Evolutionary conservation across 2,797 vertebrate species (phyloP).

Genomic region (Moxostoma hubbsi): DNA sequence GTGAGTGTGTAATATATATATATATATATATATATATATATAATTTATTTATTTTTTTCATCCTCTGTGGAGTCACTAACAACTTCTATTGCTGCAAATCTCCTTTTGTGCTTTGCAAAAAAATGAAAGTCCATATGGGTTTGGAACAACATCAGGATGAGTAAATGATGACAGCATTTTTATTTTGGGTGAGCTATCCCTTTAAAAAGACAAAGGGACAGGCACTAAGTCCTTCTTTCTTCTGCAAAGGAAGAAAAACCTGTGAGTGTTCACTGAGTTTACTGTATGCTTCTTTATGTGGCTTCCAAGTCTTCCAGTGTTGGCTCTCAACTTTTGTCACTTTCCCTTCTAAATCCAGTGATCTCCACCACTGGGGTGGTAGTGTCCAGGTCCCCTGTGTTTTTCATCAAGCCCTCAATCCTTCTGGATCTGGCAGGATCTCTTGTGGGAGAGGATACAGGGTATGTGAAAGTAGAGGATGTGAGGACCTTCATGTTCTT

Average conservation of each 20-base stretch:
- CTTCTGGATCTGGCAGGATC: slow-evolving; percentile 68
- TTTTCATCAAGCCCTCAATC: slow-evolving; percentile 75
- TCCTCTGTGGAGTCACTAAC: too few species aligned
- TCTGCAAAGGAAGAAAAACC: neutral
- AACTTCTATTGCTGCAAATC: too few species aligned
- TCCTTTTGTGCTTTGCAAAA: too few species aligned
- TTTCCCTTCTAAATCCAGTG: slow-evolving; percentile 1
- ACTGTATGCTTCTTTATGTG: neutral
- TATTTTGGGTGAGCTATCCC: too few species aligned
- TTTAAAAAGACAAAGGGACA: neutral
- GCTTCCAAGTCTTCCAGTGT: slow-evolving; percentile 31
- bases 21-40: too few species aligned
- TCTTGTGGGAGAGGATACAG: slow-evolving; percentile 66
- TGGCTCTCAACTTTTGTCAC: slow-evolving; percentile 23
- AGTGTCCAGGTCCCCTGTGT: slow-evolving; percentile 66
- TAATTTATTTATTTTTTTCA: too few species aligned
- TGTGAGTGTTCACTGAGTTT: neutral
- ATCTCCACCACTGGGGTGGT: slow-evolving; percentile 55
- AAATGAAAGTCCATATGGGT: too few species aligned
- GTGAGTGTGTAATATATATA: too few species aligned
- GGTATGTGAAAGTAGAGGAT: slow-evolving; percentile 58
- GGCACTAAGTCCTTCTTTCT: neutral
- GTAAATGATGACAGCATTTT: too few species aligned
- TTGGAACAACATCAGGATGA: too few species aligned
- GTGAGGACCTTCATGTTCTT: slow-evolving; percentile 79